Evolutionary conservation across 2,797 vertebrate genomes (phyloP).

Genomic region (Rhinichthys osculus): DNA sequence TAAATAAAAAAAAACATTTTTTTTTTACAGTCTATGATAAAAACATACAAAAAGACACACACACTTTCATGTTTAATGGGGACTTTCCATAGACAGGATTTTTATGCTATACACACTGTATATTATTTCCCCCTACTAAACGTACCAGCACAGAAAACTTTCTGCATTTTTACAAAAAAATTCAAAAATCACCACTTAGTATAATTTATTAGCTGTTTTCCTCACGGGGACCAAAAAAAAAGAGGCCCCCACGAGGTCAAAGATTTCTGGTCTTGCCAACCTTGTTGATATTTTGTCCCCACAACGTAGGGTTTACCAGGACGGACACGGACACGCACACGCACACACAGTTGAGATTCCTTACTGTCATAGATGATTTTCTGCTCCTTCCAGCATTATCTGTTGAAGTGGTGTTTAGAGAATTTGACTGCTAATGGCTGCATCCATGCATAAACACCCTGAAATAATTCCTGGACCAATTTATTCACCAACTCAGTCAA

Average conservation of each 20-base stretch:
- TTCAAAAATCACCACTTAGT: too few species aligned
- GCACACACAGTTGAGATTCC: slow-evolving; percentile 47
- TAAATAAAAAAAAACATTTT: background rate
- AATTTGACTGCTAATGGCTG: slow-evolving; percentile 74
- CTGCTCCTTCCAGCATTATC: slow-evolving; percentile 72
- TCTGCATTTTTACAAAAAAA: too few species aligned
- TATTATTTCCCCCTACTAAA: too few species aligned
- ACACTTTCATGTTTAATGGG: background rate
- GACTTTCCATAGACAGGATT: background rate
- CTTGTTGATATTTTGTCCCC: too few species aligned
- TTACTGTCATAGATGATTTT: slow-evolving; percentile 72
- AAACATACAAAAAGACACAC: background rate
- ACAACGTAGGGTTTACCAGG: too few species aligned
- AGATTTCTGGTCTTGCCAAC: too few species aligned
- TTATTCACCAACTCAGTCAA: slow-evolving; percentile 39
- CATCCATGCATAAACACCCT: slow-evolving; percentile 73
- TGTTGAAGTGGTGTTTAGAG: slow-evolving; percentile 72
- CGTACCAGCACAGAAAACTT: too few species aligned
- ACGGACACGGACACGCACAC: slow-evolving; percentile 1
- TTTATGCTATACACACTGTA: too few species aligned
- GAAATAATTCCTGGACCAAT: slow-evolving; percentile 58
- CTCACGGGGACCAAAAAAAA: background rate
- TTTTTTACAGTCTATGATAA: background rate
- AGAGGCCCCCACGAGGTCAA: background rate
- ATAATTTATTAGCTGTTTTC: background rate